A percentile compares a stretch with the other conserved stretches of the same genome.
Evolutionary conservation across 2,888 invertebrate genomes (phyloP).

Genomic region (Hetaerina titia): DNA sequence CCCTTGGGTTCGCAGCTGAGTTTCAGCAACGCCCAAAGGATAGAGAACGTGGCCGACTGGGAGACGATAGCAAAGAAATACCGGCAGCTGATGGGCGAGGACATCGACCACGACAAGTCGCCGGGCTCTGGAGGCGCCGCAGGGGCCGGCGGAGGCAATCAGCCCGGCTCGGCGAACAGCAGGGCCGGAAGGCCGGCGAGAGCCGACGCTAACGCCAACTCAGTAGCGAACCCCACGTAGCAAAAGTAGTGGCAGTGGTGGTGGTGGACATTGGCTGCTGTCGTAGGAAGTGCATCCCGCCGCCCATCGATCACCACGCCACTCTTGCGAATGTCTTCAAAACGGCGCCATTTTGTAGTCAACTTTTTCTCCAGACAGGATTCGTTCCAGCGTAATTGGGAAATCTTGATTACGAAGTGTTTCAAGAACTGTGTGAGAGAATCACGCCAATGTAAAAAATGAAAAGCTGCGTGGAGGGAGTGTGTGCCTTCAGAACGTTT

Average conservation of each 20-base stretch:
- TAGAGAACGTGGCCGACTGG: conserved; percentile 95
- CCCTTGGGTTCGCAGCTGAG: conserved; percentile 90
- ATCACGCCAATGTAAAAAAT: neutral
- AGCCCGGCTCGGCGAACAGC: conserved; percentile 50
- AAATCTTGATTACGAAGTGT: neutral
- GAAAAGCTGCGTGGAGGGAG: neutral
- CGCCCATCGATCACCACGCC: conserved; percentile 50
- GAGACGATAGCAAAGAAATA: conserved; percentile 94
- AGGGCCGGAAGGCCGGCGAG: conserved; percentile 45
- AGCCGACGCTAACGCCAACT: conserved; percentile 53
- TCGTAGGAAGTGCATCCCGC: neutral
- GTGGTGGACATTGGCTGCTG: conserved; percentile 25
- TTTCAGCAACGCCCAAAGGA: conserved; percentile 81
- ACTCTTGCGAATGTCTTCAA: neutral
- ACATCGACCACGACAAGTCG: conserved; percentile 77
- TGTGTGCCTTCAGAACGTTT: conserved; percentile 4
- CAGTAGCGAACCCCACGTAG: conserved; percentile 50
- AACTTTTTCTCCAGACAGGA: neutral
- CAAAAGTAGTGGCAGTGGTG: conserved; percentile 53
- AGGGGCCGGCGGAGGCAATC: neutral
- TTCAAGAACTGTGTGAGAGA: conserved; percentile 21
- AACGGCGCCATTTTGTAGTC: conserved; percentile 28
- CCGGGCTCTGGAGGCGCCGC: conserved; percentile 32
- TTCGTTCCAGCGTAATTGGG: neutral
- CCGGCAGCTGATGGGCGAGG: conserved; percentile 84